phyloP scores from a whole-genome alignment of 2,888 invertebrate species.

The Netelia inedita region DNA sequence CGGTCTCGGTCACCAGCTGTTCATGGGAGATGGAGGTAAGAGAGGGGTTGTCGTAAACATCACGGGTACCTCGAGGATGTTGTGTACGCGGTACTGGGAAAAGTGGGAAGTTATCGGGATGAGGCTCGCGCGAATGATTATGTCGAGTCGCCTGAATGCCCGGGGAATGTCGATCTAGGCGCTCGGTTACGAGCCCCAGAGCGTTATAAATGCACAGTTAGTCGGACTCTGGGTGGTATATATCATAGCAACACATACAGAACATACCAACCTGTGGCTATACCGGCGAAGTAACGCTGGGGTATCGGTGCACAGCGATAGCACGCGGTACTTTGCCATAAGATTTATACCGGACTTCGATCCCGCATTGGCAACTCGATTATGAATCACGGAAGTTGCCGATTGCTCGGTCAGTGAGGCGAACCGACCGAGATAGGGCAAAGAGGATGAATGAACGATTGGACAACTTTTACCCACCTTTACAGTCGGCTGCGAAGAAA shows the following conservation, averaged over 20 bases:
- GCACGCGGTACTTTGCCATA: constrained; percentile 25
- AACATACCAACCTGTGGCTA: background rate
- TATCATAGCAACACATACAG: constrained; percentile 29
- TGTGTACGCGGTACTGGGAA: background rate
- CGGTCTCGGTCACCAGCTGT: constrained; percentile 44
- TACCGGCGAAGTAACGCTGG: background rate
- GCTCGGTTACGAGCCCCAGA: constrained; percentile 44
- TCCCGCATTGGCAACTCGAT: constrained; percentile 32
- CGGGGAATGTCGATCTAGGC: constrained; percentile 62
- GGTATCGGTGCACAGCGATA: constrained; percentile 19
- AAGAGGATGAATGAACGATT: constrained; percentile 10
- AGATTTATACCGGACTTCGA: constrained; percentile 37
- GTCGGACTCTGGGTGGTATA: constrained; percentile 64
- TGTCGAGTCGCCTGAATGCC: constrained; percentile 56
- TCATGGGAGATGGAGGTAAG: background rate
- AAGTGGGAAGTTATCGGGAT: constrained; percentile 35
- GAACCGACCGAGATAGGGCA: background rate
- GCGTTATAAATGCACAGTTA: constrained; percentile 70
- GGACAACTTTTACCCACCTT: background rate
- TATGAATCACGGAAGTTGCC: constrained; percentile 57
- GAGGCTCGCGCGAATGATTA: constrained; percentile 42
- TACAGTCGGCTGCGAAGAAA: too few relatives aligned
- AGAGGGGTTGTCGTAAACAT: background rate
- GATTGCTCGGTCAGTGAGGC: constrained; percentile 60
- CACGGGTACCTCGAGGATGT: background rate